Percentiles rank a stretch among this genome's conserved stretches.
Evolutionary conservation across 2,797 vertebrate species (phyloP).

Genomic region (Brachymystax lenok): DNA sequence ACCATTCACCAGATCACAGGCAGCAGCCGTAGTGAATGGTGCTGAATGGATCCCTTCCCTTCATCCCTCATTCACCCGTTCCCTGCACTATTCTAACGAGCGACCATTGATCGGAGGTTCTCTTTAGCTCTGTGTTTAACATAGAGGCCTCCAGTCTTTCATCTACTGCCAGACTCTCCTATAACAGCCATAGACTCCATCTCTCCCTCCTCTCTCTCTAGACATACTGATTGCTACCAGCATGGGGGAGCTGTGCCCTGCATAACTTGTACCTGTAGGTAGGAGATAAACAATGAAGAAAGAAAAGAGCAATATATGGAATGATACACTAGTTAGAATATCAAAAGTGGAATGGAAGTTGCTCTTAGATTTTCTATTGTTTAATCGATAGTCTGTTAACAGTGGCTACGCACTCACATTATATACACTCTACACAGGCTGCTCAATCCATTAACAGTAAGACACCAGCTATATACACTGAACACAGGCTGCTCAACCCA

Average conservation of each 20-base stretch:
- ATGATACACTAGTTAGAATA: not conserved
- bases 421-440: too few species aligned
- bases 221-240: conserved; percentile 34
- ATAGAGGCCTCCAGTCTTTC: conserved; percentile 58
- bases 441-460: too few species aligned
- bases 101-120: conserved; percentile 57
- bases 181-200: conserved; percentile 27
- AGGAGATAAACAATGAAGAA: not conserved
- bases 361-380: not conserved
- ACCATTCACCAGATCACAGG: not conserved
- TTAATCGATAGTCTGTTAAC: not conserved
- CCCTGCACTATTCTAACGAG: conserved; percentile 43
- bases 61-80: conserved; percentile 1
- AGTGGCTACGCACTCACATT: too few species aligned
- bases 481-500: too few species aligned
- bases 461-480: too few species aligned
- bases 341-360: not conserved
- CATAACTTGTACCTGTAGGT: not conserved
- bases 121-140: conserved; percentile 61
- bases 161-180: conserved; percentile 50
- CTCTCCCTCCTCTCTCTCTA: conserved; percentile 21
- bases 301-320: not conserved
- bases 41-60: not conserved
- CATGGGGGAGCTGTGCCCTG: not conserved
- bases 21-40: not conserved